A percentile compares a stretch with the other conserved stretches of the same genome.
Conservation (phyloP, 2,113 vertebrate genomes). For the Cyanocitta stelleri region DNA sequence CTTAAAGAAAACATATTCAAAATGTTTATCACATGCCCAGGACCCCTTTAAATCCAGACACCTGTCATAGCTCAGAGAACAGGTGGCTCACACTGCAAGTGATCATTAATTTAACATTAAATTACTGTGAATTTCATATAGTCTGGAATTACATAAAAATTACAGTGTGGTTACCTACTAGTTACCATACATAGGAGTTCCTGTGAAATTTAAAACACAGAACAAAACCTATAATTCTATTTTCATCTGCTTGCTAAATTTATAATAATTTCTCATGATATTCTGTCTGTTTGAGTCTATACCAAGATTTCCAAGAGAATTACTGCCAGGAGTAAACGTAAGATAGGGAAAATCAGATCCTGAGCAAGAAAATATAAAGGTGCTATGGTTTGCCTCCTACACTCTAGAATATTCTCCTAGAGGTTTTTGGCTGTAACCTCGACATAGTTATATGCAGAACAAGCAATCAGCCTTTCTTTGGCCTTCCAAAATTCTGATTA, state of each 20-base stretch:
- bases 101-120: constrained; percentile 12
- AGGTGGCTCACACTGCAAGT: not conserved
- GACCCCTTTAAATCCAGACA: not conserved
- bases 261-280: not conserved
- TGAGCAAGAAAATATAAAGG: not conserved
- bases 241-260: constrained; percentile 31
- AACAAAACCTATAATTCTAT: constrained; percentile 14
- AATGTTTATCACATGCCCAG: not conserved
- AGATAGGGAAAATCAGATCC: not conserved
- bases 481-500: not conserved
- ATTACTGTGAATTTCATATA: constrained; percentile 1
- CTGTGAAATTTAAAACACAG: constrained; percentile 15
- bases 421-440: not conserved
- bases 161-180: not conserved
- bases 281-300: not conserved
- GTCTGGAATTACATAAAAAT: constrained; percentile 40
- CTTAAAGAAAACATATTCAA: not conserved
- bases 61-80: not conserved
- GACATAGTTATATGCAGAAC: not conserved
- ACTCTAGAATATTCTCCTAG: not conserved
- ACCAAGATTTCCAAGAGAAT: not conserved
- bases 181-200: not conserved
- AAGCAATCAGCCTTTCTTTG: not conserved
- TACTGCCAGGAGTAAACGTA: not conserved
- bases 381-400: not conserved